Evolutionary conservation across 2,888 invertebrate species (phyloP), one percentile per base, ranked within the genome.

Genomic region (Rhagophthalmus giganteus): DNA sequence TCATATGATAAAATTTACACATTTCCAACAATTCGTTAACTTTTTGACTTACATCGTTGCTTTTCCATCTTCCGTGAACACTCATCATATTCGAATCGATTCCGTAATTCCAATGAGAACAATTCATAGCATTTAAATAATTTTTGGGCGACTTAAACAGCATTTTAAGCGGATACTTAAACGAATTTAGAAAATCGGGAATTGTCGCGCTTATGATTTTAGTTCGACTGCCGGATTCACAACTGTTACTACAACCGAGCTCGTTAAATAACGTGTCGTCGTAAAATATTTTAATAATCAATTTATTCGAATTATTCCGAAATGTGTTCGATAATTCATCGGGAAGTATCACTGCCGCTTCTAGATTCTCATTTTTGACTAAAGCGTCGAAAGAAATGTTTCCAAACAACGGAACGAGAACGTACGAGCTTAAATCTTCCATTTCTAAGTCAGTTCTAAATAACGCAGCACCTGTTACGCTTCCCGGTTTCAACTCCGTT

Each of bases 181-280:
- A 72, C 64, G 79, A 77, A 0, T 76, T 69, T 15, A 73, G 69
- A 27, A 55, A 79, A 0, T 80, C 81, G 1, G 82, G 81, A 45
- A 83, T 72, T 1, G 80, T 74, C 16, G 84, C 71, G 16, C 83
- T 81, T 25, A 83, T 69, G 10, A 83, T 76, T 20, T 78, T 76
- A 56, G 80, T 79, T 27, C 77, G 13, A 30, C 30, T 44, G 34
- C 33, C 28, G 27, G 24, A 24, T 10, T 13, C n/a, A n/a, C n/a
- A n/a, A n/a, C n/a, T n/a, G n/a, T n/a, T n/a, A 4, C 9, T 6
- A 2, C 33, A 9, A 16, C 25, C 25, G 4, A 12, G 20, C 32
- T 55, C 47, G 14, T 54, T 54, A 30, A 63, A 63, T 5, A 63
- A 20, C 2, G 48, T 38, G 14, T 61, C 54, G 30, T 58, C 54